Percentiles rank a stretch among this genome's conserved stretches.
Evolutionary conservation across 2,888 invertebrate species (phyloP).

Genomic region (Kuschelorhynchus macadamiae): DNA sequence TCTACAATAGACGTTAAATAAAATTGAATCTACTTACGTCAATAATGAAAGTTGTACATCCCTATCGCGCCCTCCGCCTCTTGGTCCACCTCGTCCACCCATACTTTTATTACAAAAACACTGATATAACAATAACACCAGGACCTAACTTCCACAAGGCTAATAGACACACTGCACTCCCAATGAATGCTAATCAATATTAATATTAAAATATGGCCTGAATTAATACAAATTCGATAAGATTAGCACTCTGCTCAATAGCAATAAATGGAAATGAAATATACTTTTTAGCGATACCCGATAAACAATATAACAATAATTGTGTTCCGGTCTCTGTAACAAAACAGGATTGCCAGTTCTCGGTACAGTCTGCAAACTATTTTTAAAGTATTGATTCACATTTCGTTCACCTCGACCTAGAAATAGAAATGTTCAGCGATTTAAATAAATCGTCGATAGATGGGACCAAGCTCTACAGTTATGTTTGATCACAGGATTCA

Average conservation of each 20-base stretch:
- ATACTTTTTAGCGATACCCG: not conserved
- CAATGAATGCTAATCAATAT: conserved; percentile 14
- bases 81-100: conserved; percentile 36
- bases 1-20: no score
- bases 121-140: not conserved
- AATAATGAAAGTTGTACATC: conserved; percentile 35
- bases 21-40: conserved; percentile 41
- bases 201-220: conserved; percentile 14
- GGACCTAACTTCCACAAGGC: conserved; percentile 5
- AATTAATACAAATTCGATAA: conserved; percentile 10
- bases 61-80: conserved; percentile 26
- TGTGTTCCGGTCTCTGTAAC: conserved; percentile 7
- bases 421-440: not conserved
- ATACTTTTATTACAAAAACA: conserved; percentile 2
- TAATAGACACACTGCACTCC: not conserved
- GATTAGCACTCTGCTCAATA: conserved; percentile 4
- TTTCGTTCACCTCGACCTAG: not conserved
- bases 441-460: not conserved
- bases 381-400: conserved; percentile 13
- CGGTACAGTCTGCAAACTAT: conserved; percentile 3
- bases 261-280: no score
- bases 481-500: no score
- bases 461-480: not conserved
- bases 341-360: no score
- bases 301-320: not conserved